A percentile compares a stretch with the other conserved stretches of the same genome.
phyloP scores from a whole-genome alignment of 2,113 vertebrate genomes.

The Zosterops pallidus region DNA sequence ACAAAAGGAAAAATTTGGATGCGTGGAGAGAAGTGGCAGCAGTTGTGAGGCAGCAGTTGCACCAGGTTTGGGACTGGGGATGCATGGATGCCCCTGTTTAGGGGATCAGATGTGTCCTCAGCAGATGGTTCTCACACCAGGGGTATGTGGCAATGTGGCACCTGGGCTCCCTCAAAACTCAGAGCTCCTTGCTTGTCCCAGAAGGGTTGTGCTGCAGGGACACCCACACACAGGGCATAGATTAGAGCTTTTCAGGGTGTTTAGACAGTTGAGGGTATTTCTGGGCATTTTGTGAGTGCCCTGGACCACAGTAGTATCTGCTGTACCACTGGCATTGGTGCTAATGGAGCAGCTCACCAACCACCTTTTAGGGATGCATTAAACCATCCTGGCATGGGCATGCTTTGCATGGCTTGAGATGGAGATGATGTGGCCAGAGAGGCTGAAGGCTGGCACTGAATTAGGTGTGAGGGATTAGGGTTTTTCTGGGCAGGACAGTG shows the following conservation, averaged over 20 bases:
- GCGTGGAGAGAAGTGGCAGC: background rate
- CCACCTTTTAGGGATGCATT: background rate
- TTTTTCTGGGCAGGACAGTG: background rate
- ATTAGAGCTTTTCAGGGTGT: background rate
- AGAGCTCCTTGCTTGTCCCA: rapidly evolving
- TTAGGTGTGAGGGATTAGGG: background rate
- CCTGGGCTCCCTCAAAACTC: background rate
- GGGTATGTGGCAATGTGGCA: rapidly evolving
- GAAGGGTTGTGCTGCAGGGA: background rate
- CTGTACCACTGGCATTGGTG: background rate
- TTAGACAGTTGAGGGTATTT: background rate
- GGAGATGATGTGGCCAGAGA: background rate
- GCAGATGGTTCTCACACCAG: rapidly evolving
- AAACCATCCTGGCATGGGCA: background rate
- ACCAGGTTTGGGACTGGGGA: background rate
- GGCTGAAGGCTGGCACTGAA: background rate
- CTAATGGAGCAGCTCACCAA: rapidly evolving
- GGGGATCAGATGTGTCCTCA: background rate
- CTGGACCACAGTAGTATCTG: rapidly evolving
- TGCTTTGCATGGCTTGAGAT: background rate
- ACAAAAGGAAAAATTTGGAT: background rate
- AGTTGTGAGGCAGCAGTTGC: background rate
- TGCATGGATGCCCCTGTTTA: rapidly evolving
- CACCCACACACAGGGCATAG: rapidly evolving
- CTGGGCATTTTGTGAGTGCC: background rate